Base-by-base conservation (phyloP, 2,797 vertebrate species). In the Syngnathus rostellatus region DNA sequence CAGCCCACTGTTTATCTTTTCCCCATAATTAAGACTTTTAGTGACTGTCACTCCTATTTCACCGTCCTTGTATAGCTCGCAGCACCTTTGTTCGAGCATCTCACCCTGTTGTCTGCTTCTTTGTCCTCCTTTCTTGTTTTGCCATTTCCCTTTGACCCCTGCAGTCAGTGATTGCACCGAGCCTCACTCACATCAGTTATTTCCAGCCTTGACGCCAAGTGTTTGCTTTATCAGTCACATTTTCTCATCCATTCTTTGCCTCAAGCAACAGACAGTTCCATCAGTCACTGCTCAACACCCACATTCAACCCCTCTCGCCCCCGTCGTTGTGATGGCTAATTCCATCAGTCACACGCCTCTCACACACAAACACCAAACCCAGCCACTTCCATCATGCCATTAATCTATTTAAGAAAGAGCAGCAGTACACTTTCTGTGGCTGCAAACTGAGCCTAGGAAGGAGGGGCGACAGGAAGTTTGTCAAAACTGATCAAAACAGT, bases 301-400 rank as follows among this genome's bases (percentile, higher is more conserved):
- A 70, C 72, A 63, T 73, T 83, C 83, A 81, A 68, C 72, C 72
- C 68, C 71, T 70, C 78, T 81, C 78, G 40, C 73, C 81, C 77
- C 79, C 54, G 55, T 85, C 70, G 50, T 68, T 69, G 79, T 66
- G 72, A 84, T 79, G 79, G 83, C 82, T 89, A 86, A 89, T 89
- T 86, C 84, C 83, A 87, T 87, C 87, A 87, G 79, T 87, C 85
- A 83, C 85, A 81, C 76, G 65, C 69, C 78, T 83, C 83, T 73
- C 79, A 69, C 75, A 76, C 75, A 66, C 69, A 75, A 76, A 69
- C 76, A 66, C 67, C 69, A 55, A 65, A 71, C 72, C 65, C 63
- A 21, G 76, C 74, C 80, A 76, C 77, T 86, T 88, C 85, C 83
- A 85, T 82, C 77, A 68, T 68, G 74, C 65, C 54, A 65, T 73